Evolutionary conservation across 2,888 invertebrate species (phyloP), one percentile per base, ranked within the genome.

Genomic region (Adelphocoris suturalis): DNA sequence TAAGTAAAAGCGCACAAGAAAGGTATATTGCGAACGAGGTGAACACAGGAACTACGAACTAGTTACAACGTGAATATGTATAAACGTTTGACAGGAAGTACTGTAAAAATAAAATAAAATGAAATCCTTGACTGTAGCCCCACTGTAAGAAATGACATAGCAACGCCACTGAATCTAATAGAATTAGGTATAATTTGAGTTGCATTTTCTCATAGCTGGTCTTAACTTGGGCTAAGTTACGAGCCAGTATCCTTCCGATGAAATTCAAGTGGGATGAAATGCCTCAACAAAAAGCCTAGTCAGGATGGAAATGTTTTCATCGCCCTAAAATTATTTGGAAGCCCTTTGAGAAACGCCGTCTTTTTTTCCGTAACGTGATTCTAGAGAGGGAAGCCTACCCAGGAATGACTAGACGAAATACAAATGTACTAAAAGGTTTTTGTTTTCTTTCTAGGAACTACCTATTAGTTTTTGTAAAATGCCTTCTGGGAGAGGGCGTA

Each of bases 401-500:
- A 5, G 23, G 13, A 68, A 68, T 68, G 68, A 68, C 68, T 68
- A 68, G 68, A 68, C 68, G 23, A 27, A 68, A 68, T 68, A 68
- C 68, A 23, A 68, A n/a, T 23, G 68, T 68, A 23, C 68, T 68
- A 68, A 68, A 68, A 68, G 68, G 68, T 68, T 68, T 68, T 68
- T 68, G 68, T 68, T 68, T 68, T 68, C 68, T 68, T 68, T 68
- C 68, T 27, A 12, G 11, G 68, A 68, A 68, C 23, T 37, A 37
- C 37, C 37, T 68, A 68, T 68, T 68, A 68, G 68, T 23, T 68
- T 68, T 68, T 68, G 68, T 68, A 23, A 68, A 68, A 68, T 23
- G 23, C 68, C 68, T 68, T 68, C 19, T 5, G 68, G 27, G 68
- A 7, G 37, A 37, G 37, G 68, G 5, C 11, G 27, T 27, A 23